These are phyloP conservation scores for Emydoidea blandingii DNA, from an alignment of 2,797 vertebrate genomes.

Conservation along the genomic window DNA sequence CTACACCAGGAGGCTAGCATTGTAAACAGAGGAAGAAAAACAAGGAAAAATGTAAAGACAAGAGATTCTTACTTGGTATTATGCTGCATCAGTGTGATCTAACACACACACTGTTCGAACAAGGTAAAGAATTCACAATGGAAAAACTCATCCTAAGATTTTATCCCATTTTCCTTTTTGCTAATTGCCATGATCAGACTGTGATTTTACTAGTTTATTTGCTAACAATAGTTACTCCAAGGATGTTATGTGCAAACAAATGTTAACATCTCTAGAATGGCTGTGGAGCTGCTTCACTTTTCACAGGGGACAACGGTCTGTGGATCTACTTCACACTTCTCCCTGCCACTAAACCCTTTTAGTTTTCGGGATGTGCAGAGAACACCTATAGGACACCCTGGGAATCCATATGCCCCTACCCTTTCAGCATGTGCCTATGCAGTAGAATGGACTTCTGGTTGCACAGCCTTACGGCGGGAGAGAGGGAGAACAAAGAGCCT, in stretches of 20 bases:
- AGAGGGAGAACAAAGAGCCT: background rate
- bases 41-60: slow-evolving; percentile 49
- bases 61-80: slow-evolving; percentile 36
- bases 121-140: background rate
- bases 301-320: no score
- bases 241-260: background rate
- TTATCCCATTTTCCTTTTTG: slow-evolving; percentile 23
- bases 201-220: background rate
- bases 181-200: slow-evolving; percentile 5
- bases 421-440: background rate
- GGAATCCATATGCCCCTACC: background rate
- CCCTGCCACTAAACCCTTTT: no score
- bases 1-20: slow-evolving; percentile 18
- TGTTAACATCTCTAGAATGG: no score
- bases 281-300: no score
- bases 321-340: no score
- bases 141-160: slow-evolving; percentile 34
- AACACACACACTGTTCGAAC: background rate
- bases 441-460: background rate
- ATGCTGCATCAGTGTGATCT: background rate
- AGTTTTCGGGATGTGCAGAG: no score
- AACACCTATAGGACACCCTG: background rate
- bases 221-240: background rate
- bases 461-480: background rate
- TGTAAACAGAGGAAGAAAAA: slow-evolving; percentile 52